Conservation (phyloP, 2,797 vertebrate genomes). For the Sebastes wilsoni region DNA sequence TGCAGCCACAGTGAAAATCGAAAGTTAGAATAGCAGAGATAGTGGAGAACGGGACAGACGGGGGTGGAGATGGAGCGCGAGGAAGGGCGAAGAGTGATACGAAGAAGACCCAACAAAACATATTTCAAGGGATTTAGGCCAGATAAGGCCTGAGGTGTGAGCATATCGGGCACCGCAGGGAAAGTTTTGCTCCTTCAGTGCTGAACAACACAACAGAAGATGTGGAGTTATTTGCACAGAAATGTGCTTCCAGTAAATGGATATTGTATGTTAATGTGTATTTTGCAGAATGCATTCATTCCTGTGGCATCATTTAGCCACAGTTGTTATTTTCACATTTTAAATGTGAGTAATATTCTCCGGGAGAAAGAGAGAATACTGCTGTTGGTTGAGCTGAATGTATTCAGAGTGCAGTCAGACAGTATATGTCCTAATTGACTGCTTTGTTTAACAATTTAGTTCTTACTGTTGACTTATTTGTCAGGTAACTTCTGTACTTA, state of each 20-base stretch:
- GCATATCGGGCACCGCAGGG: conserved; percentile 24
- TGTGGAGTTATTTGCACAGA: not conserved
- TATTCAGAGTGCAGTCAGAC: conserved; percentile 6
- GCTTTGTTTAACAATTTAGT: too few relatives aligned
- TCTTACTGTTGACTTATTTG: too few relatives aligned
- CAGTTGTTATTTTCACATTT: conserved; percentile 20
- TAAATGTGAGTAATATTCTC: not conserved
- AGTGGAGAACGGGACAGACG: not conserved
- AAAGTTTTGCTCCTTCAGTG: conserved; percentile 4
- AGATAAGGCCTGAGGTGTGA: conserved; percentile 61
- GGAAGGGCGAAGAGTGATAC: conserved; percentile 40
- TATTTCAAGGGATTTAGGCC: conserved; percentile 44
- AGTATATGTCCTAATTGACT: not conserved
- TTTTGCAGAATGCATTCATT: not conserved
- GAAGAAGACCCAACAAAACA: conserved; percentile 69
- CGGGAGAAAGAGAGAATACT: not conserved
- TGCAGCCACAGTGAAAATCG: conserved; percentile 40
- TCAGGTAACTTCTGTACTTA: too few relatives aligned
- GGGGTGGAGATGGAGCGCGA: conserved; percentile 10
- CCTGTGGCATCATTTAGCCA: not conserved
- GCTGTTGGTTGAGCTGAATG: not conserved
- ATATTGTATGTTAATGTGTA: conserved; percentile 23
- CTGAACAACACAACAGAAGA: not conserved
- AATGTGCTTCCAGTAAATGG: not conserved
- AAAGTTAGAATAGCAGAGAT: conserved; percentile 36